Conservation (phyloP, 2,113 vertebrate genomes). For the Sitta europaea region DNA sequence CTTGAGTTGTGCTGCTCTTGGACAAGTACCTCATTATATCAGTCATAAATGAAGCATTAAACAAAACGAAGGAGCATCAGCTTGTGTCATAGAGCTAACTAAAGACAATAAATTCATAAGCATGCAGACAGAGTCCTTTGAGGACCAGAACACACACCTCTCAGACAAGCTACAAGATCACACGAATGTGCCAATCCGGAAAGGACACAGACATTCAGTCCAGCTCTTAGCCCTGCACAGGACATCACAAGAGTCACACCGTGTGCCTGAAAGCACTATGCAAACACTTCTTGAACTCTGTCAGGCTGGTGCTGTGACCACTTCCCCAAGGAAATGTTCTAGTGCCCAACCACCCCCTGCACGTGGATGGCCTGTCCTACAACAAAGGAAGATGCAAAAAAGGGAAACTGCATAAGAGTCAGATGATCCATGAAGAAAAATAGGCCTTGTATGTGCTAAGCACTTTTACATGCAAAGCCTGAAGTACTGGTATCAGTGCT, state of each 20-base stretch:
- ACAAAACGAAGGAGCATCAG: not conserved
- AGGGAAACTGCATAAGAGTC: accelerated
- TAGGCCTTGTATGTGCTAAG: not conserved
- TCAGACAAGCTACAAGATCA: not conserved
- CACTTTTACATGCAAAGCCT: not conserved
- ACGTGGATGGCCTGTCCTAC: not conserved
- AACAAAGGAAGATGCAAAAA: not conserved
- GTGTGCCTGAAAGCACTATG: not conserved
- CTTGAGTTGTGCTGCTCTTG: not conserved
- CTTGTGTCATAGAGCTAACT: not conserved
- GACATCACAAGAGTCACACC: not conserved
- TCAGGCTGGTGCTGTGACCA: not conserved
- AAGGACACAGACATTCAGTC: not conserved
- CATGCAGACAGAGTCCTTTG: not conserved
- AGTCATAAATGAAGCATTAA: not conserved
- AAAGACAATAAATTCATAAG: not conserved
- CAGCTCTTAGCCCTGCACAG: not conserved
- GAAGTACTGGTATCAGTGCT: not conserved
- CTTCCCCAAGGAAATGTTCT: not conserved
- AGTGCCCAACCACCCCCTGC: accelerated
- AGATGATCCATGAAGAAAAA: not conserved
- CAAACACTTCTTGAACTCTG: not conserved
- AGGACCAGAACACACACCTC: not conserved
- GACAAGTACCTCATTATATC: not conserved
- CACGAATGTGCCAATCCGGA: not conserved